Base-by-base conservation (phyloP, 64 coral and sea anemone genomes). In the Stylophora pistillata region DNA sequence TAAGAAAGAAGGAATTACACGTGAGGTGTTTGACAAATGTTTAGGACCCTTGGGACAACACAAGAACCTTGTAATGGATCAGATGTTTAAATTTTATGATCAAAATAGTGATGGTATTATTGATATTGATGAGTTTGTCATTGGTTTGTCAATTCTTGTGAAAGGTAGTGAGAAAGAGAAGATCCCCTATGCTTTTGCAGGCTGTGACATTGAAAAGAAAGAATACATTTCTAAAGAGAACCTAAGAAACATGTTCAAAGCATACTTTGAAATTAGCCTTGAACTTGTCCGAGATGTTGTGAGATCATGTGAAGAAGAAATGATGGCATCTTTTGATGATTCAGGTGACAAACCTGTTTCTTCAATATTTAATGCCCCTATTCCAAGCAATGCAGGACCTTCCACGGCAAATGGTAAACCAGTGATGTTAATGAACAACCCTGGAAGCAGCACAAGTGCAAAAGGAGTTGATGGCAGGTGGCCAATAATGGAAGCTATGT, bases 31-130 rank as follows among this genome's bases (percentile, higher is more conserved):
- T 84, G 93, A 99, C 74, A 91, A 93, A 31, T 93, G 97, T 85
- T 79, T 99, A n/a, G 97, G 97, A 1, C 93, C 97, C 23, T 54
- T 99, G 30, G 97, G 97, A 76, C 81, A 95, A 54, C 86, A 93
- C 28, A 95, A 80, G 54, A 99, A 95, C 56, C 37, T 99, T 14
- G 97, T 95, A 4, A 99, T 99, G 97, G 97, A 99, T 30, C 90
- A 95, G 86, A 99, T 99, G 97, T 99, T 99, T 74, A 87, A 85
- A 28, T 99, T 99, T 79, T 99, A 99, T 93, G 97, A 99, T 81
- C 90, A 93, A 91, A 86, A 76, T 74, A 59, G 28, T 58, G 90
- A 99, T 88, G 86, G 93, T 59, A 88, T 99, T 17, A 99, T 99
- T 61, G 87, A 95, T 28, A 88, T 99, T 41, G 90, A 99, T 53